Conservation (phyloP, 2,797 vertebrate genomes). For the Mallotus villosus region DNA sequence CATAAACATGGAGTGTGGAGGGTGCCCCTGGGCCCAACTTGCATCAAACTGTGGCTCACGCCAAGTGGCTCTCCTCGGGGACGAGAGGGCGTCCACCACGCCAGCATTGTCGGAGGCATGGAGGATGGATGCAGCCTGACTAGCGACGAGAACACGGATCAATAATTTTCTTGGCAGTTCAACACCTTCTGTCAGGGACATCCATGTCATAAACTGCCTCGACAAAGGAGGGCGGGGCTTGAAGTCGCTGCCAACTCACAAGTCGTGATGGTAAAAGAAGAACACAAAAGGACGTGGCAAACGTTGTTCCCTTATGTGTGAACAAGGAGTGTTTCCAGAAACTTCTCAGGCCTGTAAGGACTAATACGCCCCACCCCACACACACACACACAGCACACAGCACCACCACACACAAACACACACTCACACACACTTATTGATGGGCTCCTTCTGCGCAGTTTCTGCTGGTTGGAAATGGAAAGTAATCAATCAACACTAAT, state of each 20-base stretch:
- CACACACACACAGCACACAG: background rate
- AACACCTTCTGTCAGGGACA: constrained; percentile 35
- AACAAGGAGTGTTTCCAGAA: constrained; percentile 1
- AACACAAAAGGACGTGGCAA: constrained; percentile 2
- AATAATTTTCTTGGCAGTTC: constrained; percentile 31
- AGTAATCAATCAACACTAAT: background rate
- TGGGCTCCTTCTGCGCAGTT: background rate
- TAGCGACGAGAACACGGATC: constrained; percentile 34
- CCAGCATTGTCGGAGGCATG: constrained; percentile 21
- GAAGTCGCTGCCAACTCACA: constrained; percentile 18
- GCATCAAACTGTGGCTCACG: constrained; percentile 25
- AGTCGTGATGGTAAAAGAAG: background rate
- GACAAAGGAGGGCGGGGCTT: constrained; percentile 31
- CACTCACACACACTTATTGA: background rate
- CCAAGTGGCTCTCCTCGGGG: constrained; percentile 9
- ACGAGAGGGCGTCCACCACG: constrained; percentile 10
- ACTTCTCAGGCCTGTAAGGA: background rate
- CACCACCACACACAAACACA: background rate
- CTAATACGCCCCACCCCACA: background rate
- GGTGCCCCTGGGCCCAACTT: constrained; percentile 13
- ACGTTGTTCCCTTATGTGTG: constrained; percentile 8
- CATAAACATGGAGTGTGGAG: background rate
- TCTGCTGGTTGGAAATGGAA: background rate
- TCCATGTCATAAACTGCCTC: constrained; percentile 34
- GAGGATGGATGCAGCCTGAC: constrained; percentile 20